Percentiles rank a stretch among this genome's conserved stretches.
Conservation (phyloP, 1,140 invertebrate genomes). For the Macrostomum lignano region DNA sequence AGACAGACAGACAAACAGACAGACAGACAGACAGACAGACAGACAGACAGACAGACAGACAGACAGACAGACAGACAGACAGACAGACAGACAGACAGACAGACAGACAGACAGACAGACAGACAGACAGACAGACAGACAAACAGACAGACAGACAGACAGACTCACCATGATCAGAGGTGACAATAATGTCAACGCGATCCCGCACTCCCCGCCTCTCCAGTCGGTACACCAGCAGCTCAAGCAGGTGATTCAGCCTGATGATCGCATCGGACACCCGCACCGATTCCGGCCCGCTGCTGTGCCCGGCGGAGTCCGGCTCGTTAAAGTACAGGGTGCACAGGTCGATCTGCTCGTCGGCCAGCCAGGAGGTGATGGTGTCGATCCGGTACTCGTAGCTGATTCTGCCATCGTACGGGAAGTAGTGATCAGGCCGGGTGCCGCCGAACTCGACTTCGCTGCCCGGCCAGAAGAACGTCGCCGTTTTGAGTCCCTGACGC, state of each 20-base stretch:
- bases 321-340: conserved; percentile 43
- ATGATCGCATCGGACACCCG: conserved; percentile 14
- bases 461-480: conserved; percentile 8
- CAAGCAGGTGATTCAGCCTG: conserved; percentile 14
- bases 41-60: too few species aligned
- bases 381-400: conserved; percentile 25
- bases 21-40: too few species aligned
- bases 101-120: too few species aligned
- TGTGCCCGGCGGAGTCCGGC: conserved; percentile 35
- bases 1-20: too few species aligned
- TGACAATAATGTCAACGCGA: conserved; percentile 37
- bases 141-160: too few species aligned
- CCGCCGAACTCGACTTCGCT: conserved; percentile 12
- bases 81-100: too few species aligned
- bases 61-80: too few species aligned
- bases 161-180: conserved; percentile 47
- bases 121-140: too few species aligned
- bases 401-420: not conserved
- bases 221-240: conserved; percentile 13
- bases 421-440: not conserved
- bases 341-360: conserved; percentile 21
- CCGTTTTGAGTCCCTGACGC: conserved; percentile 6
- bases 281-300: conserved; percentile 17
- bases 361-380: conserved; percentile 31
- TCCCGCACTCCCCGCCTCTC: conserved; percentile 22